Evolutionary conservation across 2,797 vertebrate species (phyloP).

Genomic region (Mus caroli): DNA sequence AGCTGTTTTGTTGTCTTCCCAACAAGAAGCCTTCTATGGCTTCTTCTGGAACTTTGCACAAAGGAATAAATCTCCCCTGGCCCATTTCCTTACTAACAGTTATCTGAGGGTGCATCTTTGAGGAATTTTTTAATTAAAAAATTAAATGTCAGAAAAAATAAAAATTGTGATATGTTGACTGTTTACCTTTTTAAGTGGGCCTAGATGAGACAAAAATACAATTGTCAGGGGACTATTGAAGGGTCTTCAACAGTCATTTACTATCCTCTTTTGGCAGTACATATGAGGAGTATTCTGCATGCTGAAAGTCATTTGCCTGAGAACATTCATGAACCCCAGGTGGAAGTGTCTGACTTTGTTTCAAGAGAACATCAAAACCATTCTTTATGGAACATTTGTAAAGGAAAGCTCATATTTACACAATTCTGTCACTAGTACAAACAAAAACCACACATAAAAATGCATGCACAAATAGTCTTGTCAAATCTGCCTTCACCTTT

Average conservation of each 20-base stretch:
- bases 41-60: neutral
- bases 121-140: neutral
- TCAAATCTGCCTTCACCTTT: neutral
- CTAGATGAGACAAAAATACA: slow-evolving; percentile 38
- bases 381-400: neutral
- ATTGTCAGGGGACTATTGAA: neutral
- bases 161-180: neutral
- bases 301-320: neutral
- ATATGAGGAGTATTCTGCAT: neutral
- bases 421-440: neutral
- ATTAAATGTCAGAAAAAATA: neutral
- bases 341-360: slow-evolving; percentile 9
- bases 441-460: slow-evolving; percentile 46
- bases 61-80: neutral
- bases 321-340: fast-evolving
- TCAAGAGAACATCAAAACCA: slow-evolving; percentile 12
- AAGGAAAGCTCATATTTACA: neutral
- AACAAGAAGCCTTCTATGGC: neutral
- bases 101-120: neutral
- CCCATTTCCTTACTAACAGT: neutral
- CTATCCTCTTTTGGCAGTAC: neutral
- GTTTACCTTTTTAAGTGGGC: neutral
- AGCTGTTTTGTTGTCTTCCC: neutral
- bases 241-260: neutral
- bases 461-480: neutral